Evolutionary conservation across 2,797 vertebrate genomes (phyloP).

Genomic region (Clarias pachynema): DNA sequence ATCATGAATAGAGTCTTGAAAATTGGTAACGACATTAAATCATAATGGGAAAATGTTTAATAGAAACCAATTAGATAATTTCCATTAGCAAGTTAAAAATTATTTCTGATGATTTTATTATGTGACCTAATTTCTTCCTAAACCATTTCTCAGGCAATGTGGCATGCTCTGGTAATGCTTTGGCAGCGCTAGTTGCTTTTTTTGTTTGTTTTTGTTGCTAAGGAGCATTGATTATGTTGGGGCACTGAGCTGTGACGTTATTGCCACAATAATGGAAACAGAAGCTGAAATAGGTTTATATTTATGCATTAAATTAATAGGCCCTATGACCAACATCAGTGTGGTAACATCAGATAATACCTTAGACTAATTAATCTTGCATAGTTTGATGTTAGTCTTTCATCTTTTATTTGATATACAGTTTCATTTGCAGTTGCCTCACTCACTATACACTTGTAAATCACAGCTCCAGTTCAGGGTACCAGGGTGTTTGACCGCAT

Average conservation of each 20-base stretch:
- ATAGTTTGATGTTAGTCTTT: background rate
- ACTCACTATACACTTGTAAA: slow-evolving; percentile 11
- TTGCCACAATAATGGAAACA: background rate
- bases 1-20: background rate
- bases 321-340: background rate
- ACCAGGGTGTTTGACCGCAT: slow-evolving; percentile 10
- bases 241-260: background rate
- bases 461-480: slow-evolving; percentile 2
- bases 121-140: background rate
- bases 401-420: background rate
- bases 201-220: background rate
- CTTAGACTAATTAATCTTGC: background rate
- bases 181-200: background rate
- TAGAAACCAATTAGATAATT: background rate
- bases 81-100: background rate
- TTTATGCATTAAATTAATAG: background rate
- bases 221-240: background rate
- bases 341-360: background rate
- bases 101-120: background rate
- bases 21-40: background rate
- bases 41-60: background rate
- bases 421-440: background rate
- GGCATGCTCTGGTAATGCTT: background rate
- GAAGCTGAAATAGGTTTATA: background rate
- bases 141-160: background rate